Conservation (phyloP, 2,797 vertebrate genomes). For the Trematomus bernacchii region DNA sequence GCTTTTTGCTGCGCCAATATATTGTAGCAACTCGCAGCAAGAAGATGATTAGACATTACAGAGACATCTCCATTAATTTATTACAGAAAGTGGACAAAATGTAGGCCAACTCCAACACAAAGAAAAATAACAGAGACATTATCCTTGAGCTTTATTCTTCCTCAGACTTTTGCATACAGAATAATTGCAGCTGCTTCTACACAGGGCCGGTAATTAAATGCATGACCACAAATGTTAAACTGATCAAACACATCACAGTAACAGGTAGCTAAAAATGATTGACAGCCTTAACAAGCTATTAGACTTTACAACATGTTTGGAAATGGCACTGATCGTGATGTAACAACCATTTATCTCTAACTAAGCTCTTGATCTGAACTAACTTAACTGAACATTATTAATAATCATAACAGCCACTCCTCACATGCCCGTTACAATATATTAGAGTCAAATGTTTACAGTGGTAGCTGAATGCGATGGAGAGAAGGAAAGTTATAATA, state of each 20-base stretch:
- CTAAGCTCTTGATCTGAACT: conserved; percentile 12
- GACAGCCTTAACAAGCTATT: conserved; percentile 5
- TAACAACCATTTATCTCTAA: conserved; percentile 24
- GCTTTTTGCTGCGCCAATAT: neutral
- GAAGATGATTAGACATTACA: neutral
- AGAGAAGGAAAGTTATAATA: conserved; percentile 24
- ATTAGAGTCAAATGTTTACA: conserved; percentile 39
- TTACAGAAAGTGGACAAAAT: neutral
- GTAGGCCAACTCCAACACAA: neutral
- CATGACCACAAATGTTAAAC: neutral
- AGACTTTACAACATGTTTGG: conserved; percentile 3
- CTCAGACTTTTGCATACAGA: neutral
- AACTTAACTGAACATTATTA: conserved; percentile 31
- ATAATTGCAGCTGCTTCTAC: neutral
- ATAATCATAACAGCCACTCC: conserved; percentile 31
- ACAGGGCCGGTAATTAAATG: neutral
- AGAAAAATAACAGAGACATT: neutral
- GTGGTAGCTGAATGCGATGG: neutral
- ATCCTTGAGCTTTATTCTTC: neutral
- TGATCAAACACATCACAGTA: conserved; percentile 5
- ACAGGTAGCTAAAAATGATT: neutral
- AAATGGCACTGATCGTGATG: conserved; percentile 13
- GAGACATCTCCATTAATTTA: neutral
- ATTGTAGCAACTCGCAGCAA: neutral
- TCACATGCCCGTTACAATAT: neutral